These are phyloP conservation scores for Etheostoma perlongum DNA, from an alignment of 2,797 vertebrate species.

Conservation along the genomic window DNA sequence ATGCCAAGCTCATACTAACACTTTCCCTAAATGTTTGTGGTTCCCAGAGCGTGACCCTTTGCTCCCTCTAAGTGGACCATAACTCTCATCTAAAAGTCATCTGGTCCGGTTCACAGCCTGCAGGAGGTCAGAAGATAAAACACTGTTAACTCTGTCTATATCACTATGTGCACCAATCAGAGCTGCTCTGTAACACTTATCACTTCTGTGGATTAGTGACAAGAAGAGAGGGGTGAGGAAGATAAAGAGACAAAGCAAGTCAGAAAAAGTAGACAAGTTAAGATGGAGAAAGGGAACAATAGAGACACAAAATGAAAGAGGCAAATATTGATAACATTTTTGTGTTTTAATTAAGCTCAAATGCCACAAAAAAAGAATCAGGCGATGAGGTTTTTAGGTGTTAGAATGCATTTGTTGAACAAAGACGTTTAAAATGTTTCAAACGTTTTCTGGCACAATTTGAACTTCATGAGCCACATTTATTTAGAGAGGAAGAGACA, in stretches of 20 bases:
- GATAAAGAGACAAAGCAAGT: conserved; percentile 14
- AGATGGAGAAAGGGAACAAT: background rate
- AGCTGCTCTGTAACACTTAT: conserved; percentile 33
- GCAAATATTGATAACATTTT: background rate
- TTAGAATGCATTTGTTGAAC: background rate
- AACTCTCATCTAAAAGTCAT: conserved; percentile 68
- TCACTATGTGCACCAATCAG: conserved; percentile 40
- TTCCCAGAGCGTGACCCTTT: conserved; percentile 59
- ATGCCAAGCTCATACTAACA: conserved; percentile 61
- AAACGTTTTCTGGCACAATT: conserved; percentile 32
- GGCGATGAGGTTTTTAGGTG: background rate
- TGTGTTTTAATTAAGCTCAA: conserved; percentile 16
- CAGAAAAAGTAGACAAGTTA: background rate
- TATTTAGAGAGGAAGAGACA: conserved; percentile 5
- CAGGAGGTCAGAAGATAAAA: conserved; percentile 45
- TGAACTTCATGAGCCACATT: background rate
- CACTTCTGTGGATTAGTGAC: conserved; percentile 16
- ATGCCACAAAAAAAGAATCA: conserved; percentile 1
- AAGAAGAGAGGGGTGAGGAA: conserved; percentile 22
- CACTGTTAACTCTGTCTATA: conserved; percentile 16
- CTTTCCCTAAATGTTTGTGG: conserved; percentile 61
- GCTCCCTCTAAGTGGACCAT: conserved; percentile 73
- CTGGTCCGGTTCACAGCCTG: conserved; percentile 53
- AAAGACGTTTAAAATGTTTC: conserved; percentile 1
- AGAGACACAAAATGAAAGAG: background rate